Conservation (phyloP, 2,888 invertebrate species). For the Blastobasis lacticolella region DNA sequence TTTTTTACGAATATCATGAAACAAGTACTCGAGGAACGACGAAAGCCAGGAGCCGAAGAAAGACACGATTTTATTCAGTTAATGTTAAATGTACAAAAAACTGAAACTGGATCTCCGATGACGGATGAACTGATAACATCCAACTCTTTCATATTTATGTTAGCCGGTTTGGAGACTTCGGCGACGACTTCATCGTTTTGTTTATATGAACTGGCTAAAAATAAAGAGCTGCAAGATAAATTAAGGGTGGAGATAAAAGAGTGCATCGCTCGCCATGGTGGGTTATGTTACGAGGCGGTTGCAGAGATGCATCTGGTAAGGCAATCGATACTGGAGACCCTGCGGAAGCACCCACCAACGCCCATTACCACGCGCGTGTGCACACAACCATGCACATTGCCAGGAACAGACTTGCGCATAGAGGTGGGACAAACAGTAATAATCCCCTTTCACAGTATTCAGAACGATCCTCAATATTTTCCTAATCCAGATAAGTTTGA, state of each 20-base stretch:
- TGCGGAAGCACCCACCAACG: constrained; percentile 59
- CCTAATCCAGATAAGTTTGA: constrained; percentile 57
- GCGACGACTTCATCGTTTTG: constrained; percentile 62
- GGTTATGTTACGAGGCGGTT: constrained; percentile 55
- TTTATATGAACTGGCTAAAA: constrained; percentile 59
- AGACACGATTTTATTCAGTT: constrained; percentile 60
- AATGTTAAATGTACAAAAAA: constrained; percentile 63
- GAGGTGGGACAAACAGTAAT: constrained; percentile 51
- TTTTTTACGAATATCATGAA: constrained; percentile 57
- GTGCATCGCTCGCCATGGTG: constrained; percentile 38
- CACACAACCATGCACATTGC: constrained; percentile 46
- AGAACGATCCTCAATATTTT: constrained; percentile 51
- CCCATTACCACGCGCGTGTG: constrained; percentile 61
- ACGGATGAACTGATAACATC: constrained; percentile 65
- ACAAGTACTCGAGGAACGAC: constrained; percentile 54
- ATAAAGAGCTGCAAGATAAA: constrained; percentile 47
- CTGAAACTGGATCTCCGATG: constrained; percentile 47
- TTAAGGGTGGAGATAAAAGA: constrained; percentile 48
- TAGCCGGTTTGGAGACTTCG: constrained; percentile 64
- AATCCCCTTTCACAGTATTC: constrained; percentile 57
- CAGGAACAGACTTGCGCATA: constrained; percentile 39
- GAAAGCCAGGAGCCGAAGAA: constrained; percentile 34
- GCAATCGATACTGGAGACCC: constrained; percentile 47
- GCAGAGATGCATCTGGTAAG: constrained; percentile 47
- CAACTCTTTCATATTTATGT: constrained; percentile 68